A percentile compares a stretch with the other conserved stretches of the same genome.
These are phyloP conservation scores for Sitobion miscanthi DNA, from an alignment of 1,140 invertebrate genomes.

Conservation along the genomic window DNA sequence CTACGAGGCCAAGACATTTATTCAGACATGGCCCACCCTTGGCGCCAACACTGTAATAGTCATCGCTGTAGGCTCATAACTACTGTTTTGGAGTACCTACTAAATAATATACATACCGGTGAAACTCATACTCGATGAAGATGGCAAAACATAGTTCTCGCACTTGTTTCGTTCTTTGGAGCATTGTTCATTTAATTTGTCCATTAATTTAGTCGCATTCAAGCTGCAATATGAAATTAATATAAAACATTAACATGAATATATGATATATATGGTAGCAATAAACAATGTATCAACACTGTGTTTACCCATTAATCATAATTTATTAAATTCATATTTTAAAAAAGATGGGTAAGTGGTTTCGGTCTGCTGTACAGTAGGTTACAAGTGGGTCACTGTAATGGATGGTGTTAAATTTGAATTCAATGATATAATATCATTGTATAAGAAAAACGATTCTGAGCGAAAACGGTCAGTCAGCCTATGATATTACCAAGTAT, in stretches of 20 bases:
- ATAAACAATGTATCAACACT: too few species aligned
- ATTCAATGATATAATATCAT: too few species aligned
- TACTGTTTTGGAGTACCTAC: background rate
- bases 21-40: background rate
- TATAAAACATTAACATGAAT: background rate
- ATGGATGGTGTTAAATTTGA: too few species aligned
- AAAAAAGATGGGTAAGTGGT: too few species aligned
- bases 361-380: too few species aligned
- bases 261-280: too few species aligned
- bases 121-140: slow-evolving; percentile 50
- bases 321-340: too few species aligned
- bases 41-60: background rate
- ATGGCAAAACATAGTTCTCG: slow-evolving; percentile 6
- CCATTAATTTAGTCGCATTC: background rate
- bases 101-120: slow-evolving; percentile 28
- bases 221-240: slow-evolving; percentile 26
- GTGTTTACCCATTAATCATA: background rate
- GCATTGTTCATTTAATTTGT: slow-evolving; percentile 35
- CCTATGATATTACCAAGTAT: too few species aligned
- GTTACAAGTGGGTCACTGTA: too few species aligned
- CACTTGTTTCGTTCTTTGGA: background rate
- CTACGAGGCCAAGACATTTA: background rate
- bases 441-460: too few species aligned
- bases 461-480: too few species aligned
- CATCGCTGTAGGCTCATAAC: background rate